phyloP scores from a whole-genome alignment of 1,140 invertebrate species.

The Stenopsyche tienmushanensis region DNA sequence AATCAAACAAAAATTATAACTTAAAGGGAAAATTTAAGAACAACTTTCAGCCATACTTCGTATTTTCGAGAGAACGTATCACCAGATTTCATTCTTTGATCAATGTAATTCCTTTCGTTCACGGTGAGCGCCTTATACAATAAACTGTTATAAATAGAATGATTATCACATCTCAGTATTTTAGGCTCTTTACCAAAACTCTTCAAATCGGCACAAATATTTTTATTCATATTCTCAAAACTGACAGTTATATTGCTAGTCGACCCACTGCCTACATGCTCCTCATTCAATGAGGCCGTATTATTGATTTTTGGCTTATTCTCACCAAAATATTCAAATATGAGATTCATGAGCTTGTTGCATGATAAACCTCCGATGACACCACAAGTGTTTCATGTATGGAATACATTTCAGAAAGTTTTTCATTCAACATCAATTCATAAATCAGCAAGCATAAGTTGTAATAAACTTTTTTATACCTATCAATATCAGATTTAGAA shows the following conservation, averaged over 20 bases:
- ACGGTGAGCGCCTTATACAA: conserved; percentile 48
- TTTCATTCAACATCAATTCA: conserved; percentile 32
- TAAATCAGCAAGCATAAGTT: conserved; percentile 10
- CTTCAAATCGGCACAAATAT: conserved; percentile 45
- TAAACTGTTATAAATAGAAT: conserved; percentile 48
- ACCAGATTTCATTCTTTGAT: conserved; percentile 45
- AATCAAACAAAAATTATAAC: too few species aligned
- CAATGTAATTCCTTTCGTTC: conserved; percentile 50
- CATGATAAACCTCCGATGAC: conserved; percentile 25
- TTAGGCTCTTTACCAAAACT: conserved; percentile 48
- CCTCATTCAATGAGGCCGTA: conserved; percentile 18
- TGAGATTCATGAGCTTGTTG: conserved; percentile 18
- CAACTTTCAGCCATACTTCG: conserved; percentile 53
- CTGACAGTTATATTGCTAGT: conserved; percentile 42
- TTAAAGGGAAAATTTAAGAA: conserved; percentile 46
- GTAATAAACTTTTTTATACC: conserved; percentile 9
- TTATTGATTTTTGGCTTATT: conserved; percentile 30
- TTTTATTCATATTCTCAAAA: conserved; percentile 44
- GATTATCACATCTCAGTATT: conserved; percentile 49
- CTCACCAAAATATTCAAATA: conserved; percentile 48
- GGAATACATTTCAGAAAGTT: conserved; percentile 16
- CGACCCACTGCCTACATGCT: not conserved
- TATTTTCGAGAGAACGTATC: conserved; percentile 51
- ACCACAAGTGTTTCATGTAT: conserved; percentile 36
- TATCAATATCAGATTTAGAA: not conserved